Base-by-base conservation (phyloP, 37 sponge, comb jelly and placozoan species). In the Amphimedon queenslandica region DNA sequence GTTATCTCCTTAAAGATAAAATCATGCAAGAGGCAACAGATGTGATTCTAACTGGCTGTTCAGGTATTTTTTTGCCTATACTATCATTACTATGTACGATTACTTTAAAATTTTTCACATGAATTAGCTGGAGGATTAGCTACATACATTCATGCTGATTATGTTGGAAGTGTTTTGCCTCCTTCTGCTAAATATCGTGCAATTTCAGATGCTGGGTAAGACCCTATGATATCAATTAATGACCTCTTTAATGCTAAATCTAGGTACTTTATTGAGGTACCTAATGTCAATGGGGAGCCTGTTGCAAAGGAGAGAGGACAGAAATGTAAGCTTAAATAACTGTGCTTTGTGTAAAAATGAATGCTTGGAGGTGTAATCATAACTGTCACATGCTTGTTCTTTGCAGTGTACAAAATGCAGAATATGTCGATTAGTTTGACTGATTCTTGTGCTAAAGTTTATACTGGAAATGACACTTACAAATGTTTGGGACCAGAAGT, bases 41-140 rank as follows among this genome's bases (percentile, higher is more conserved):
- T 40, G 76, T 92, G 2, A 80, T 92, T 31, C 69, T 92, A 5
- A 92, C 92, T 33, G 92, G 92, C 18, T 92, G 92, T 63, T 92
- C 92, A 32, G 90, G 90, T 90, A n/a, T n/a, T n/a, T n/a, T n/a
- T n/a, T n/a, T n/a, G n/a, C n/a, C n/a, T n/a, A n/a, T n/a, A n/a
- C n/a, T n/a, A n/a, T n/a, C n/a, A n/a, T n/a, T n/a, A n/a, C n/a
- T n/a, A n/a, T n/a, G n/a, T n/a, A n/a, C n/a, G n/a, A 1, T 60
- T 16, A 25, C n/a, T 16, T 31, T 60, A 25, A 47, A 5, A 27
- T 1, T 33, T 5, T 23, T 58, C 43, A 11, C 4, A 32, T 30
- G 33, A 20, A 35, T 5, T 38, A 89, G 92, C 92, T 80, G 92
- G 92, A 25, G 92, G 92, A n/a, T 70, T 92, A 67, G 77, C 84